Evolutionary conservation across 2,888 invertebrate species (phyloP).

Genomic region (Glyphotaelius pellucidus): DNA sequence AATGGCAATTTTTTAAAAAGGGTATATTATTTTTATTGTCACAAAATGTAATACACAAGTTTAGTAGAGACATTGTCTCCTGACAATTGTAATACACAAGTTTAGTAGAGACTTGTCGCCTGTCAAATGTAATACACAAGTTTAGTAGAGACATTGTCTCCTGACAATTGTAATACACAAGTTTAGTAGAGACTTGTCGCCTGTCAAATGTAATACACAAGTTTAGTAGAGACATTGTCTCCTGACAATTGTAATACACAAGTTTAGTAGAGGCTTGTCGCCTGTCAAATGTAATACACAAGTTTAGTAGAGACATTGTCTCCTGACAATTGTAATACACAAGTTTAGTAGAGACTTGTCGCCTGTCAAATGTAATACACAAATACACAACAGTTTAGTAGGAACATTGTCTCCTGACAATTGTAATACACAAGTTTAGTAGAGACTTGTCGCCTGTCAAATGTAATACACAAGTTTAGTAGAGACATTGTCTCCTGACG

Average conservation of each 20-base stretch:
- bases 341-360: slow-evolving; percentile 49
- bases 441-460: slow-evolving; percentile 40
- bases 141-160: slow-evolving; percentile 52
- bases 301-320: slow-evolving; percentile 53
- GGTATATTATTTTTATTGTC: slow-evolving; percentile 58
- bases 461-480: slow-evolving; percentile 33
- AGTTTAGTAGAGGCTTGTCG: slow-evolving; percentile 49
- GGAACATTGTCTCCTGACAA: slow-evolving; percentile 45
- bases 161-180: slow-evolving; percentile 33
- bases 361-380: not conserved
- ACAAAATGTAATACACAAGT: slow-evolving; percentile 51
- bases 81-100: slow-evolving; percentile 36
- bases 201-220: not conserved
- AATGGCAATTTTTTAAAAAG: not conserved
- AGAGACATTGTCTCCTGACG: slow-evolving; percentile 48
- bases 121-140: not conserved
- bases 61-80: slow-evolving; percentile 52
- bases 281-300: not conserved
- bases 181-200: slow-evolving; percentile 49
- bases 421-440: slow-evolving; percentile 35
- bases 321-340: slow-evolving; percentile 34
- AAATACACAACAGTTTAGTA: slow-evolving; percentile 46
- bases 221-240: slow-evolving; percentile 52
- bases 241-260: slow-evolving; percentile 35
- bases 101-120: slow-evolving; percentile 48